Base-by-base conservation (phyloP, 1,140 invertebrate species). In the Whitmania pigra region DNA sequence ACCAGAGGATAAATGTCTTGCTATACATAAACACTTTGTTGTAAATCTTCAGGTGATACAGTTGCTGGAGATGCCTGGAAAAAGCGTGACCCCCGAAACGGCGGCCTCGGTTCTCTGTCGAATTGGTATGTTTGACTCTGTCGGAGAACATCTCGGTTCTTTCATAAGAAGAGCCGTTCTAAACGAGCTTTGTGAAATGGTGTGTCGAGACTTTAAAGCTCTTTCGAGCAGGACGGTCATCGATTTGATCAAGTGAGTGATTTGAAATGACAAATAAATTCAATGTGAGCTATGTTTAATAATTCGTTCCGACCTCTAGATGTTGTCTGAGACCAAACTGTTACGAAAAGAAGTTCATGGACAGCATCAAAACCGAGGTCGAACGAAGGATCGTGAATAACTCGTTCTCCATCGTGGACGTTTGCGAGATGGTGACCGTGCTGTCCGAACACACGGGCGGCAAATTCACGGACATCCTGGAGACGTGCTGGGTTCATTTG, bases 401-500 rank as follows among this genome's bases (percentile, higher is more conserved):
- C 70, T 84, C 86, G 69, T 82, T 89, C 49, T 80, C 78, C 25
- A 75, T 90, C n/a, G 76, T 81, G 22, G 87, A 89, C 75, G 78
- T 89, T 27, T 87, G 87, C 78, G 80, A 86, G 71, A 82, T 87
- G 71, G 81, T 86, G 31, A 77, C 79, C 66, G 77, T 81, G 67
- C 53, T 75, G 11, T 73, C 71, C 18, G 49, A 53, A 76, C 74
- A 82, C 73, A 75, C 80, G 69, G 82, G 78, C 78, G 53, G 77
- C 67, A 49, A 49, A 17, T 69, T 75, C 84, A 43, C 80, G 81
- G 81, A 75, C 31, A 74, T 79, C 67, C 88, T 67, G 87, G 89
- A 74, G 85, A 86, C 77, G 76, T 89, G n/a, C 15, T 90, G 88
- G 88, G 79, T 86, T 74, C 88, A 87, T 40, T 85, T 90, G 70